These are phyloP conservation scores for Danionella dracula DNA, from an alignment of 2,797 vertebrate species.

Conservation along the genomic window DNA sequence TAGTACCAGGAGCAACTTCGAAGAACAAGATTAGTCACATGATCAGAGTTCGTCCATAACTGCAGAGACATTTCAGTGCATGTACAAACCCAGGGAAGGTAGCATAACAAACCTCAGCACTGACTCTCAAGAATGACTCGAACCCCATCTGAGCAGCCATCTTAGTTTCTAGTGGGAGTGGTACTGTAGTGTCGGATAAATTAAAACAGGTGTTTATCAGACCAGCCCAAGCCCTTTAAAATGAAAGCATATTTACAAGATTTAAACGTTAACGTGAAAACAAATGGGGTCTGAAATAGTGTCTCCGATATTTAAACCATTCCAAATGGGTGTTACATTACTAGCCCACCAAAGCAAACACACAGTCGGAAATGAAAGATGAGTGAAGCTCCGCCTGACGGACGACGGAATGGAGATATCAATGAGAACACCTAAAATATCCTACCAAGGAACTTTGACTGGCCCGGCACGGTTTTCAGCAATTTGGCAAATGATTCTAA, in stretches of 20 bases:
- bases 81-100: conserved; percentile 54
- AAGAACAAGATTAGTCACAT: conserved; percentile 56
- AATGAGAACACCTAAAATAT: not conserved
- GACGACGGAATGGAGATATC: not conserved
- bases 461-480: conserved; percentile 17
- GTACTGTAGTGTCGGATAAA: not conserved
- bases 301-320: no score
- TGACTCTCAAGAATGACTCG: conserved; percentile 35
- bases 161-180: not conserved
- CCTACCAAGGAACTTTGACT: conserved; percentile 4
- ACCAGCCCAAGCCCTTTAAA: conserved; percentile 22
- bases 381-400: not conserved
- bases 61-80: conserved; percentile 62
- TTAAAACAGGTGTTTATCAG: not conserved
- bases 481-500: conserved; percentile 9
- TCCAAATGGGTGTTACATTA: no score
- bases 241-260: conserved; percentile 14
- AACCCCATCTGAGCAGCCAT: not conserved
- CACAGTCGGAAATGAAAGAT: not conserved
- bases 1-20: conserved; percentile 60
- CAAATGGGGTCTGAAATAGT: conserved; percentile 7
- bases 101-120: conserved; percentile 46
- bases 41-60: conserved; percentile 52
- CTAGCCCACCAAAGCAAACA: conserved; percentile 9
- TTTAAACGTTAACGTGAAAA: not conserved